These are phyloP conservation scores for Anguilla anguilla DNA, from an alignment of 2,797 vertebrate species.

Conservation along the genomic window DNA sequence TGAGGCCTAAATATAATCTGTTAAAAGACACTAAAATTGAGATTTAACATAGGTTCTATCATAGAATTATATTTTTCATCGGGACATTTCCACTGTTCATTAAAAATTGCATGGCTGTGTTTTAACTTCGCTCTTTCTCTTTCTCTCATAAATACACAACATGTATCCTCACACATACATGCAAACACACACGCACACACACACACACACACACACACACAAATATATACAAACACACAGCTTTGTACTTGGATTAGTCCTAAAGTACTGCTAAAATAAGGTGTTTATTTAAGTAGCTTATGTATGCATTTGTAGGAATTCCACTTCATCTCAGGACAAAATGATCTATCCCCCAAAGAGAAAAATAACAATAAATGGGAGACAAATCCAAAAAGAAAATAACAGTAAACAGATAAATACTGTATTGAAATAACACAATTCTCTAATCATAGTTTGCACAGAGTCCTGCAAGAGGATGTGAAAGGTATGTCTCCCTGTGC, in stretches of 20 bases:
- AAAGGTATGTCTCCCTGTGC: slow-evolving; percentile 51
- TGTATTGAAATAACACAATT: slow-evolving; percentile 27
- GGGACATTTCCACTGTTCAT: not conserved
- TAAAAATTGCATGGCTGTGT: not conserved
- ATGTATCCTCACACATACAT: not conserved
- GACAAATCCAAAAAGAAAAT: slow-evolving; percentile 13
- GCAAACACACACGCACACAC: slow-evolving; percentile 19
- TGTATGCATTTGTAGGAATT: not conserved
- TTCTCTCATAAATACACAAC: not conserved
- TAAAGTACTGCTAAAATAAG: not conserved
- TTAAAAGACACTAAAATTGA: not conserved
- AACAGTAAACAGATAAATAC: slow-evolving; percentile 28
- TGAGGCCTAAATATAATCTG: not conserved
- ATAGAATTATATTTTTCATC: not conserved
- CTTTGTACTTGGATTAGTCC: not conserved
- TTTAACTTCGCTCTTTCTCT: not conserved
- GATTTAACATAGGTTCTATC: not conserved
- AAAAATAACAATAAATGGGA: slow-evolving; percentile 19
- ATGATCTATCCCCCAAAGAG: not conserved
- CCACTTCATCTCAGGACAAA: not conserved
- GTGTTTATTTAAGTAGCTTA: not conserved
- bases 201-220: slow-evolving; percentile 10
- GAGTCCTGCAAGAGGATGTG: slow-evolving; percentile 54
- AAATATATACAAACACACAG: not conserved
- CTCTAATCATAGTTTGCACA: slow-evolving; percentile 46